Conservation (phyloP, 2,797 vertebrate genomes). For the Acipenser ruthenus region DNA sequence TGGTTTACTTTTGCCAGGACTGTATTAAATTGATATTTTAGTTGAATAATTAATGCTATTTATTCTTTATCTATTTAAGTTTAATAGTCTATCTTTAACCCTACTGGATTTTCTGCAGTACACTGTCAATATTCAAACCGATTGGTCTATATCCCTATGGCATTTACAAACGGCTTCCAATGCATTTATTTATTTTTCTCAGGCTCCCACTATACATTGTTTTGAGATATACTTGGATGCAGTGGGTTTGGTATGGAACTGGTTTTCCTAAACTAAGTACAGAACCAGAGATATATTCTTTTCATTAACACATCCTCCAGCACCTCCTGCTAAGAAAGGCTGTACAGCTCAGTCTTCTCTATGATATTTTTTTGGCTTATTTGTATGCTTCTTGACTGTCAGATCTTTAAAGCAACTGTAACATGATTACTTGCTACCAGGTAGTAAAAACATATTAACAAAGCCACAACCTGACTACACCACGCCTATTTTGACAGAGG, state of each 20-base stretch:
- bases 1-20: too few relatives aligned
- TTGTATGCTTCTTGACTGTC: background rate
- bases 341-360: background rate
- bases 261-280: background rate
- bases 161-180: background rate
- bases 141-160: too few relatives aligned
- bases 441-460: background rate
- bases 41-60: background rate
- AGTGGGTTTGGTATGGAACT: background rate
- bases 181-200: background rate
- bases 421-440: background rate
- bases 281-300: background rate
- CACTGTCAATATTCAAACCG: too few relatives aligned
- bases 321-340: too few relatives aligned
- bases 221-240: background rate
- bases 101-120: too few relatives aligned
- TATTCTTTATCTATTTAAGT: background rate
- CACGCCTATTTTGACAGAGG: background rate
- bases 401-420: background rate
- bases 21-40: too few relatives aligned
- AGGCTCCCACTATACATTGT: background rate
- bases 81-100: too few relatives aligned
- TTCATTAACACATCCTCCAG: too few relatives aligned
- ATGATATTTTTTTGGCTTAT: background rate
- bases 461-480: background rate